A percentile compares a stretch with the other conserved stretches of the same genome.
Conservation (phyloP, 2,113 vertebrate species). For the Tenebrosternarchus preto region DNA sequence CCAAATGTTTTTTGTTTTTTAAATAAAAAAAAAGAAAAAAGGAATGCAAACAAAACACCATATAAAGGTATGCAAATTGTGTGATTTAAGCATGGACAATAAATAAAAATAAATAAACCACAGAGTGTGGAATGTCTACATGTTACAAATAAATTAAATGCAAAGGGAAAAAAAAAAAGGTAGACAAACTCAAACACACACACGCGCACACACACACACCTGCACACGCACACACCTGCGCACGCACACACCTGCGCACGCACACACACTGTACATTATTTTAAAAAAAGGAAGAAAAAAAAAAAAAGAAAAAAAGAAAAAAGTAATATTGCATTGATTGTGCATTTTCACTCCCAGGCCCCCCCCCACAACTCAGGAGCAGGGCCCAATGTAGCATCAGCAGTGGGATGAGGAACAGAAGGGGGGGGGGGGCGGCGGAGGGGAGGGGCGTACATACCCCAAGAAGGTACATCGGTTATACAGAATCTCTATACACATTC, state of each 20-base stretch:
- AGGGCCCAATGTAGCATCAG: conserved; percentile 72
- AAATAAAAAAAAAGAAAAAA: conserved; percentile 76
- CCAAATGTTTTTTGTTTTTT: conserved; percentile 76
- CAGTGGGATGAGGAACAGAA: conserved; percentile 77
- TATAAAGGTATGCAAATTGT: conserved; percentile 66
- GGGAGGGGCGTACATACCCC: conserved; percentile 64
- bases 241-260: conserved; percentile 57
- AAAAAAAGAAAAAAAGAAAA: conserved; percentile 49
- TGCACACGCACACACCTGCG: conserved; percentile 54
- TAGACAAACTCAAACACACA: too few species aligned
- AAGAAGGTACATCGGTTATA: conserved; percentile 67
- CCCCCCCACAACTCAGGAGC: conserved; percentile 72
- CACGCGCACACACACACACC: conserved; percentile 78
- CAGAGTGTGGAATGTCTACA: conserved; percentile 82
- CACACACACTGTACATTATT: conserved; percentile 82
- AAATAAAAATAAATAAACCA: conserved; percentile 99
- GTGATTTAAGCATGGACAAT: conserved; percentile 82
- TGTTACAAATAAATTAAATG: conserved; percentile 91
- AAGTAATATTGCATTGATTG: conserved; percentile 94
- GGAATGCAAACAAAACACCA: conserved; percentile 77
- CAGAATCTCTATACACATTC: conserved; percentile 70
- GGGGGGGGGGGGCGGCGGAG: conserved; percentile 53
- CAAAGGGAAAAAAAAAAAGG: conserved; percentile 64
- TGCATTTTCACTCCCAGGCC: conserved; percentile 85
- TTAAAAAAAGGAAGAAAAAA: conserved; percentile 57